phyloP scores from a whole-genome alignment of 2,797 vertebrate genomes.

The Zonotrichia albicollis region DNA sequence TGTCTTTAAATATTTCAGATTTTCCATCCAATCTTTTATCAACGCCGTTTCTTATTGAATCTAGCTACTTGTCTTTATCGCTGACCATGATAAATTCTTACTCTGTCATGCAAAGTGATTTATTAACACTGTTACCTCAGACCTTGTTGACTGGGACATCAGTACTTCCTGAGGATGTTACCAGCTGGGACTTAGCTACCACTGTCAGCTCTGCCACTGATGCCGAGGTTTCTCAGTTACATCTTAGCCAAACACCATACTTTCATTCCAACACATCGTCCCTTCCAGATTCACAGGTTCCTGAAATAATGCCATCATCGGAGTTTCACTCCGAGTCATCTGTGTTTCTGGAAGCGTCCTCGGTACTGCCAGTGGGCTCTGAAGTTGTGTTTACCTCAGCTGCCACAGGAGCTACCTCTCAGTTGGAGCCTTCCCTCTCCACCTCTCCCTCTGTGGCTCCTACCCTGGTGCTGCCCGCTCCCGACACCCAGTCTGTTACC shows the following conservation, averaged over 20 bases:
- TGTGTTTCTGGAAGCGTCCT: slow-evolving; percentile 70
- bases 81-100: neutral
- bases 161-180: neutral
- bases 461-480: slow-evolving; percentile 54
- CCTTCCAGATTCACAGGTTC: neutral
- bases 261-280: neutral
- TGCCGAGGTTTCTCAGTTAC: neutral
- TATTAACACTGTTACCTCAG: slow-evolving; percentile 45
- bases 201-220: neutral
- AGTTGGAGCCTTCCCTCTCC: slow-evolving; percentile 51
- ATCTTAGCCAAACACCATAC: slow-evolving; percentile 32
- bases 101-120: neutral
- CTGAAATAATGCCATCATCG: neutral
- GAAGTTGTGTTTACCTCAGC: slow-evolving; percentile 73
- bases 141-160: neutral
- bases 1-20: neutral
- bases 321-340: slow-evolving; percentile 58
- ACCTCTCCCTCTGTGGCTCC: neutral
- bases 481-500: neutral
- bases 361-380: slow-evolving; percentile 54
- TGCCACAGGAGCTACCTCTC: slow-evolving; percentile 74
- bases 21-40: slow-evolving; percentile 38
- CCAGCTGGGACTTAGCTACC: slow-evolving; percentile 7
- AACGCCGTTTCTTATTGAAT: slow-evolving; percentile 22
- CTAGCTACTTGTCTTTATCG: neutral